Percentiles rank a stretch among this genome's conserved stretches.
These are phyloP conservation scores for Acronicta alni DNA, from an alignment of 2,888 invertebrate species.

Conservation along the genomic window DNA sequence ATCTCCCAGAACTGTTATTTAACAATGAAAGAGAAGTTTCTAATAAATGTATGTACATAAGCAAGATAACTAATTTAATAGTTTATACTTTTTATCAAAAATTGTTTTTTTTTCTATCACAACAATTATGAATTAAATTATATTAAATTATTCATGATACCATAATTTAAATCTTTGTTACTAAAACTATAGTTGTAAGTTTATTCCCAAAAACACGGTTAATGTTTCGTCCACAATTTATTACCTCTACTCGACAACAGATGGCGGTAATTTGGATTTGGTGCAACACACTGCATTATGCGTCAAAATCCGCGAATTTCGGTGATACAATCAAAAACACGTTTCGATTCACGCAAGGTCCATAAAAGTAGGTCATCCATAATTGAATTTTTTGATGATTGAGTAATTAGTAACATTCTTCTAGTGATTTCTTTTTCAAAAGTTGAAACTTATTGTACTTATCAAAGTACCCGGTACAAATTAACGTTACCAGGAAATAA, in stretches of 20 bases:
- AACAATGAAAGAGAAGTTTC: too few species aligned
- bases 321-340: slow-evolving; percentile 29
- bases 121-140: too few species aligned
- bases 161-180: too few species aligned
- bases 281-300: slow-evolving; percentile 18
- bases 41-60: too few species aligned
- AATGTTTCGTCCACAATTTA: too few species aligned
- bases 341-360: slow-evolving; percentile 24
- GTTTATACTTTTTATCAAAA: too few species aligned
- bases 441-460: background rate
- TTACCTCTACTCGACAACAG: slow-evolving; percentile 32
- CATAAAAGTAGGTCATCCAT: slow-evolving; percentile 29
- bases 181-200: too few species aligned
- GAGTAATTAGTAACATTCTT: background rate
- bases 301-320: slow-evolving; percentile 7
- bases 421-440: background rate
- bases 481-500: slow-evolving; percentile 20
- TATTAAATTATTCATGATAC: too few species aligned
- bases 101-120: too few species aligned
- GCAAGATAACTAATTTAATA: too few species aligned
- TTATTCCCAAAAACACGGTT: too few species aligned
- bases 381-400: background rate
- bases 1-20: slow-evolving; percentile 92
- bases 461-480: slow-evolving; percentile 6
- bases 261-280: slow-evolving; percentile 35